Conservation (phyloP, 53 echinoderm and acorn worm species). For the Holothuria scabra region DNA sequence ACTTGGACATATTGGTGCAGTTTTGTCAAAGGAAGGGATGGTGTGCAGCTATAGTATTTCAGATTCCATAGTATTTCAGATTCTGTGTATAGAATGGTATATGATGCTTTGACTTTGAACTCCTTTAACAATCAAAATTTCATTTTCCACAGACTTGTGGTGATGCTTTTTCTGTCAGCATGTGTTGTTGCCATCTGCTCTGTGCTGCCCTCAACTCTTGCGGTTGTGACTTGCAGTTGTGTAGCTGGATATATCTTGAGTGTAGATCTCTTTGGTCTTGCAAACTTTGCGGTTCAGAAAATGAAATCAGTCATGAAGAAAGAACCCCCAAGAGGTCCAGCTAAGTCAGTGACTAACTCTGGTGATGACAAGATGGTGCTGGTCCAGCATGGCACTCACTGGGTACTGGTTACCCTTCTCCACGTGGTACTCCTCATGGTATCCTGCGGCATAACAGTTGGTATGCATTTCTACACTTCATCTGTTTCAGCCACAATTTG, state of each 20-base stretch:
- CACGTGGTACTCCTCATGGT: conserved; percentile 4
- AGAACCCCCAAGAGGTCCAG: conserved; percentile 7
- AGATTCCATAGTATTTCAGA: too few species aligned
- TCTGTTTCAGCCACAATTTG: conserved; percentile 23
- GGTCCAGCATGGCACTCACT: conserved; percentile 4
- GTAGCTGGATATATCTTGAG: conserved; percentile 83
- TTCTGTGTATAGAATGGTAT: too few species aligned
- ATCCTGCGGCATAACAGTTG: conserved; percentile 1
- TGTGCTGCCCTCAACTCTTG: conserved; percentile 69
- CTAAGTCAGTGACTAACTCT: not conserved
- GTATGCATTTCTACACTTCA: conserved; percentile 36
- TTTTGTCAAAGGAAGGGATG: too few species aligned
- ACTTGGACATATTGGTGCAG: too few species aligned
- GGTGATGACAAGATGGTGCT: conserved; percentile 18
- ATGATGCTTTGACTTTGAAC: not conserved
- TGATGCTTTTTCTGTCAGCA: conserved; percentile 73
- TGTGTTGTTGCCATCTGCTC: conserved; percentile 57
- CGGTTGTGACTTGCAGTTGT: conserved; percentile 68
- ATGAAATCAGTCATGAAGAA: conserved; percentile 8
- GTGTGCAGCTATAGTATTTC: too few species aligned
- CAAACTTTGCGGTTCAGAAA: conserved; percentile 46
- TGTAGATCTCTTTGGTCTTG: conserved; percentile 66
- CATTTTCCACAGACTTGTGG: conserved; percentile 61
- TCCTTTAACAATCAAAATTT: too few species aligned
- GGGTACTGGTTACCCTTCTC: conserved; percentile 7